A percentile compares a stretch with the other conserved stretches of the same genome.
These are phyloP conservation scores for Catamblyrhynchus diadema DNA, from an alignment of 2,797 vertebrate genomes.

Conservation along the genomic window DNA sequence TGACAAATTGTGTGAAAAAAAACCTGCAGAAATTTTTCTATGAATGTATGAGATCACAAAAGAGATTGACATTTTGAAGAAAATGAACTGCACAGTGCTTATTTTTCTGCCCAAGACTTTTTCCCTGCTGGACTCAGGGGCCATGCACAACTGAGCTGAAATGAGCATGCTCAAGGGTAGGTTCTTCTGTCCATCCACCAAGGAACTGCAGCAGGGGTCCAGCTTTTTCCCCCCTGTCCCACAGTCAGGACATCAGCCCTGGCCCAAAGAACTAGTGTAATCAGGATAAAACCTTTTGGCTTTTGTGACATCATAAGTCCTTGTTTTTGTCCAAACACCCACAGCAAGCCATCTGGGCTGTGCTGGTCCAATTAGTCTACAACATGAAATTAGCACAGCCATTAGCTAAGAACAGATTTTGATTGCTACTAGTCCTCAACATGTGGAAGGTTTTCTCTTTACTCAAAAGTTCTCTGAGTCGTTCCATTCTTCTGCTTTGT, in stretches of 20 bases:
- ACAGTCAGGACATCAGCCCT: neutral
- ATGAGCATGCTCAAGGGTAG: fast-evolving
- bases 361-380: fast-evolving
- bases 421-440: neutral
- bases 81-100: neutral
- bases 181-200: neutral
- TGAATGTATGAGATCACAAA: neutral
- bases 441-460: neutral
- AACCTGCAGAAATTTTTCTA: neutral
- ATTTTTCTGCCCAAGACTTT: neutral
- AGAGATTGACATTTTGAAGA: neutral
- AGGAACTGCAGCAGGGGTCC: neutral
- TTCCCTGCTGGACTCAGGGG: neutral
- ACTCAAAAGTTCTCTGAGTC: neutral
- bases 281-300: neutral
- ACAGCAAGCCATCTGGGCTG: neutral
- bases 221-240: neutral
- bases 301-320: neutral
- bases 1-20: neutral
- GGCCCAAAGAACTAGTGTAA: neutral
- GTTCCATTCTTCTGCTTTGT: neutral
- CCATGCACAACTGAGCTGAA: neutral
- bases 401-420: neutral
- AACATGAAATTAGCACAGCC: neutral
- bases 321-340: neutral